Percentiles rank a stretch among this genome's conserved stretches.
Evolutionary conservation across 2,797 vertebrate genomes (phyloP).

Genomic region (Amazonetta brasiliensis): DNA sequence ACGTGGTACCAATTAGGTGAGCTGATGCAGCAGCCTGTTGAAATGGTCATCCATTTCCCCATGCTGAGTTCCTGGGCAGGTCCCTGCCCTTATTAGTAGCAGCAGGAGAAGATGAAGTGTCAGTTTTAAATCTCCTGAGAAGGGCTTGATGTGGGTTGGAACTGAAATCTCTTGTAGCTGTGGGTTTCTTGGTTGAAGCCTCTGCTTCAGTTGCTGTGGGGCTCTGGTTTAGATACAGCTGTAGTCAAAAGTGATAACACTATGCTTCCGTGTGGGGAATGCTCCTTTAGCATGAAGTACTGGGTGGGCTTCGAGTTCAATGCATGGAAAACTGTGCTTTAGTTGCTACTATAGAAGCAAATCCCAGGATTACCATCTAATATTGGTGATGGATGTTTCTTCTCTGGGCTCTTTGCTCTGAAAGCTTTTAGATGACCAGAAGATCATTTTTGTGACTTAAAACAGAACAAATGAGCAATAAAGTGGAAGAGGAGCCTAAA

Average conservation of each 20-base stretch:
- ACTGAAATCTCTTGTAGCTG: not conserved
- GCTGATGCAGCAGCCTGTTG: not conserved
- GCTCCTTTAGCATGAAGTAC: not conserved
- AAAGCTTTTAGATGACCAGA: constrained; percentile 14
- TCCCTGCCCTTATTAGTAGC: not conserved
- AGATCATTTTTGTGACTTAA: constrained; percentile 26
- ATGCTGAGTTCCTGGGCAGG: not conserved
- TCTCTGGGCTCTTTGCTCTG: constrained; percentile 3
- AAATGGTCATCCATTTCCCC: not conserved
- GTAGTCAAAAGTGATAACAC: not conserved
- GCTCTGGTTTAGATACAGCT: not conserved
- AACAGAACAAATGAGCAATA: constrained; percentile 46
- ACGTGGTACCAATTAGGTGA: not conserved
- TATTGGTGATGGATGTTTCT: not conserved
- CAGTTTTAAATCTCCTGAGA: not conserved
- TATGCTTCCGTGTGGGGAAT: not conserved
- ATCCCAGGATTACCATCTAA: not conserved
- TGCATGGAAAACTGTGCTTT: not conserved
- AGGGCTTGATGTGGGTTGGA: not conserved
- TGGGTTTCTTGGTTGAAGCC: not conserved
- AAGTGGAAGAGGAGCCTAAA: constrained; percentile 12
- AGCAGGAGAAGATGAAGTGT: not conserved
- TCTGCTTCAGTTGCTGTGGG: not conserved
- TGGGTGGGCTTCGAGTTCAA: not conserved
- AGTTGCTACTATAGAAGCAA: not conserved